A percentile compares a stretch with the other conserved stretches of the same genome.
These are phyloP conservation scores for Cephus cinctus DNA, from an alignment of 1,140 invertebrate species.

Conservation along the genomic window DNA sequence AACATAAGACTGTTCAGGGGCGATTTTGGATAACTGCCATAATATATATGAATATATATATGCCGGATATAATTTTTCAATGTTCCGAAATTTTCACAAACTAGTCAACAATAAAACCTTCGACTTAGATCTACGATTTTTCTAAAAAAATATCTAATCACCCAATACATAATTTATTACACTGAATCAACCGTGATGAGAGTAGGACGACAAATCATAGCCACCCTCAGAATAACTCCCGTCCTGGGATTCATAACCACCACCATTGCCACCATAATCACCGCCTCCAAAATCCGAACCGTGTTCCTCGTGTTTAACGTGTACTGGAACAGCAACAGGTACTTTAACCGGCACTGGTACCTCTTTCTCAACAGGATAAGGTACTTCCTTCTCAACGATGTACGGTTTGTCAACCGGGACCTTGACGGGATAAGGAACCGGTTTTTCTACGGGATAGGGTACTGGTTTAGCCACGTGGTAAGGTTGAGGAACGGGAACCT, in stretches of 20 bases:
- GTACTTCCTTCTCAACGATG: conserved; percentile 72
- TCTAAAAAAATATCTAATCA: too few relatives aligned
- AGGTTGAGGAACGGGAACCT: conserved; percentile 75
- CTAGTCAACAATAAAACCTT: too few relatives aligned
- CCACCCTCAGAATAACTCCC: background rate
- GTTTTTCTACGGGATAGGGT: conserved; percentile 67
- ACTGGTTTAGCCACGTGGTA: conserved; percentile 75
- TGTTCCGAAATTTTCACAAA: too few relatives aligned
- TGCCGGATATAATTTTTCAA: too few relatives aligned
- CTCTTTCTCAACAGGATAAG: conserved; percentile 71
- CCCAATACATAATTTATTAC: too few relatives aligned
- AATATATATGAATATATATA: too few relatives aligned
- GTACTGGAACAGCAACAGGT: conserved; percentile 64
- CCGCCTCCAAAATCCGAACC: background rate
- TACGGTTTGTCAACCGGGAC: conserved; percentile 78
- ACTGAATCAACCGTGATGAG: conserved; percentile 23
- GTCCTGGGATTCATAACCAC: conserved; percentile 8
- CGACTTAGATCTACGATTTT: too few relatives aligned
- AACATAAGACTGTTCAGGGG: too few relatives aligned
- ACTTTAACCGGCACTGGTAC: conserved; percentile 74
- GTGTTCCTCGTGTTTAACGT: conserved; percentile 44
- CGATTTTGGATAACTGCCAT: too few relatives aligned
- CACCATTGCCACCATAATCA: conserved; percentile 4
- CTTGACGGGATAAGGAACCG: conserved; percentile 73
- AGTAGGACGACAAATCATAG: conserved; percentile 9